Conservation (phyloP, 2,113 vertebrate species). For the Climacteris rufus region DNA sequence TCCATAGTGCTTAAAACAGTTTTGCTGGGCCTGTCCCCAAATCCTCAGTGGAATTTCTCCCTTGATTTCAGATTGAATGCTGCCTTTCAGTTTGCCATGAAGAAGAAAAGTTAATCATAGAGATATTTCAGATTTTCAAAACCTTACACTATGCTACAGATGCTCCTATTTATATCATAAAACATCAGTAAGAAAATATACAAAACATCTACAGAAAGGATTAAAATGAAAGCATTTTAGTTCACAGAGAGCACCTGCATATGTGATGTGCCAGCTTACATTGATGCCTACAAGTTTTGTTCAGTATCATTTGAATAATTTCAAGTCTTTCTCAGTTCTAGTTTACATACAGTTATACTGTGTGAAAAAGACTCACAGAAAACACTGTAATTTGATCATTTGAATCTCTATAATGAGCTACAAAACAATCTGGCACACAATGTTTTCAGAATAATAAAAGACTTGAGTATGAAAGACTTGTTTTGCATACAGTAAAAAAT, state of each 20-base stretch:
- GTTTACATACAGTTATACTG: neutral
- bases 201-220: neutral
- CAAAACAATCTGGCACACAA: neutral
- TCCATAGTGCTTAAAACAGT: neutral
- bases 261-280: neutral
- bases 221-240: neutral
- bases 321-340: neutral
- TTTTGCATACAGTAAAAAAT: neutral
- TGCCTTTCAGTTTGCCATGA: neutral
- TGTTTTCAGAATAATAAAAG: neutral
- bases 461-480: neutral
- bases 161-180: neutral
- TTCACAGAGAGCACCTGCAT: neutral
- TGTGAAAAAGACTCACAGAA: neutral
- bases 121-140: neutral
- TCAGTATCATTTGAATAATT: neutral
- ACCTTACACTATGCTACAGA: neutral
- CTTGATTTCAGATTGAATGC: neutral
- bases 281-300: neutral
- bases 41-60: neutral
- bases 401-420: neutral
- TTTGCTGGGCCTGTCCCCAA: neutral
- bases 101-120: neutral
- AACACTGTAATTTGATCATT: neutral
- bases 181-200: neutral